Evolutionary conservation across 2,888 invertebrate genomes (phyloP).

Genomic region (Philereme transversata): DNA sequence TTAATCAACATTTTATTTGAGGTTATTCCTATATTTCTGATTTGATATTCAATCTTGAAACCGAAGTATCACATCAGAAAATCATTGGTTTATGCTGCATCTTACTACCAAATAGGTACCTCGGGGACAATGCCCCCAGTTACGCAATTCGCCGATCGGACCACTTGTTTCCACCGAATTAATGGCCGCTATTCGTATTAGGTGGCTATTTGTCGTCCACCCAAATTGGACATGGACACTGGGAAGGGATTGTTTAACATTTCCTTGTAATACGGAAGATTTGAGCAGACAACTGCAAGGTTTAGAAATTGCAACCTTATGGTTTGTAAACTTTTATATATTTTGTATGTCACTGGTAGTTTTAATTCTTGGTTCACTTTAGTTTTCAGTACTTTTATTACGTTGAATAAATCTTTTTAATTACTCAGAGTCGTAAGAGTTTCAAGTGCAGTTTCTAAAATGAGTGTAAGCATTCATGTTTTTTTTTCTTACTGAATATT

Average conservation of each 20-base stretch:
- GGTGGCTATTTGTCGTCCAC: slow-evolving; percentile 49
- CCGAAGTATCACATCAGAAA: neutral
- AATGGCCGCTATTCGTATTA: slow-evolving; percentile 55
- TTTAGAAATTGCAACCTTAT: neutral
- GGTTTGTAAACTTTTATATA: neutral
- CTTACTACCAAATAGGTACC: slow-evolving; percentile 18
- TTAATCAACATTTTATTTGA: neutral
- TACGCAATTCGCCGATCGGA: slow-evolving; percentile 43
- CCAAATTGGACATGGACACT: slow-evolving; percentile 42
- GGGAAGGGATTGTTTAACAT: slow-evolving; percentile 27
- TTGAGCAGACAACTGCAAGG: neutral
- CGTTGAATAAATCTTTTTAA: too few relatives aligned
- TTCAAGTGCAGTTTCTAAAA: too few relatives aligned
- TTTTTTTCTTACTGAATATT: too few relatives aligned
- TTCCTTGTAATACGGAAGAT: slow-evolving; percentile 26
- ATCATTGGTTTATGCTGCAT: slow-evolving; percentile 7
- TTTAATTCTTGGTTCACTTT: too few relatives aligned
- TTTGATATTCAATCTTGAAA: neutral
- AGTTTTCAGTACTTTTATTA: too few relatives aligned
- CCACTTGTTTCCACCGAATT: slow-evolving; percentile 58
- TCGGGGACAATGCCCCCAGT: slow-evolving; percentile 34
- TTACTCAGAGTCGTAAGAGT: too few relatives aligned
- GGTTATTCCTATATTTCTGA: slow-evolving; percentile 7
- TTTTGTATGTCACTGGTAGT: too few relatives aligned
- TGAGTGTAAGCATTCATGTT: too few relatives aligned